Evolutionary conservation across 1,140 invertebrate genomes (phyloP).

Genomic region (Ladona fulva): DNA sequence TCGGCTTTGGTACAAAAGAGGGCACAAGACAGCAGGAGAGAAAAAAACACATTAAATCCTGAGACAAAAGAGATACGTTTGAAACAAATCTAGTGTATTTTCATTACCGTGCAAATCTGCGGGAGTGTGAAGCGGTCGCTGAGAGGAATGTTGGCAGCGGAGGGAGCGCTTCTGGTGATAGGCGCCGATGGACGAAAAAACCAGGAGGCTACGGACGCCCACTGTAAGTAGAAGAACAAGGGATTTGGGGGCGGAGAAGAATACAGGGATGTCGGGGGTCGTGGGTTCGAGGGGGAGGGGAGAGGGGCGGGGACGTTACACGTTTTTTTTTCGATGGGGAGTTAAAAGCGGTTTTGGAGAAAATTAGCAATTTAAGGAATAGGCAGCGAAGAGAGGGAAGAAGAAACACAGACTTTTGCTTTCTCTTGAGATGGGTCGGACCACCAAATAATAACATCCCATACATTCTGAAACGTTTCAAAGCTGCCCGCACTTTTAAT

Average conservation of each 20-base stretch:
- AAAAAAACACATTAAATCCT: too few species aligned
- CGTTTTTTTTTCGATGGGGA: not conserved
- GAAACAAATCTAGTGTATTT: too few species aligned
- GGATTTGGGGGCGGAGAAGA: not conserved
- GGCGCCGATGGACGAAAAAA: not conserved
- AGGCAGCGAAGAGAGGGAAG: too few species aligned
- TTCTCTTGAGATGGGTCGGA: too few species aligned
- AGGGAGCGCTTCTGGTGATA: not conserved
- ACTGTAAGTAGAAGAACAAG: slow-evolving; percentile 11
- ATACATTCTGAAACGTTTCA: too few species aligned
- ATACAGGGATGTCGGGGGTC: not conserved
- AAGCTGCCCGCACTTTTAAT: too few species aligned
- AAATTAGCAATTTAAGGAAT: not conserved
- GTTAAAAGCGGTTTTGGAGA: not conserved
- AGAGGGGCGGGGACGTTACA: not conserved
- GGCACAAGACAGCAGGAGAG: too few species aligned
- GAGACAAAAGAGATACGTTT: too few species aligned
- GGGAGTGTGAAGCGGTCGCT: not conserved
- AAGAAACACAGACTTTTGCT: too few species aligned
- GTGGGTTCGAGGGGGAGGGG: not conserved
- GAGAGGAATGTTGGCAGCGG: not conserved
- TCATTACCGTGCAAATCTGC: not conserved
- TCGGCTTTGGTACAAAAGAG: too few species aligned
- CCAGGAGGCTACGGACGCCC: slow-evolving; percentile 12
- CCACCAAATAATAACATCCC: too few species aligned